These are phyloP conservation scores for Melikaiella ostensackeni DNA, from an alignment of 2,888 invertebrate species.

Conservation along the genomic window DNA sequence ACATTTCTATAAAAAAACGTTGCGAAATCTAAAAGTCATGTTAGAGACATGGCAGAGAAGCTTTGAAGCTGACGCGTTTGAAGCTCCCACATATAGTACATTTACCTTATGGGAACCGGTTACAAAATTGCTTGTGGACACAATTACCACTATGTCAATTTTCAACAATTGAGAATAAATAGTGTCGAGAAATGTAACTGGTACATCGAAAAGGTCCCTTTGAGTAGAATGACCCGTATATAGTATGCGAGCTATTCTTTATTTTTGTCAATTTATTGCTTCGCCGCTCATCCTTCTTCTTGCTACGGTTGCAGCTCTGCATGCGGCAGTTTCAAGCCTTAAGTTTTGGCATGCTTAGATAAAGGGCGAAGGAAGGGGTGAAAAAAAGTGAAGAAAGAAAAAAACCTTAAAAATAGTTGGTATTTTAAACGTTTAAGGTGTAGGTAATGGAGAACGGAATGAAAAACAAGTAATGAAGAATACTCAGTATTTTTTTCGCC, in stretches of 20 bases:
- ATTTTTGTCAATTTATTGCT: conserved; percentile 34
- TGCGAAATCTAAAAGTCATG: too few species aligned
- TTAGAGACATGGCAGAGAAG: too few species aligned
- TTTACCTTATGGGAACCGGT: too few species aligned
- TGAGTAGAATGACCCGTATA: too few species aligned
- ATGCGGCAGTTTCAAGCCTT: conserved; percentile 9
- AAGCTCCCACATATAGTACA: too few species aligned
- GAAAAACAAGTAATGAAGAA: conserved; percentile 2
- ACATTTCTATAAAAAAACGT: too few species aligned
- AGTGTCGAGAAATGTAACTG: too few species aligned
- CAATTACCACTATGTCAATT: too few species aligned
- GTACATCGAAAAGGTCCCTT: too few species aligned
- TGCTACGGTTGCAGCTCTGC: conserved; percentile 9
- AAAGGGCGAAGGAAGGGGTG: neutral
- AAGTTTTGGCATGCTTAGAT: neutral
- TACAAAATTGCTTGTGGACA: too few species aligned
- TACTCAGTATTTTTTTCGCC: conserved; percentile 4
- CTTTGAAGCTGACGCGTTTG: too few species aligned
- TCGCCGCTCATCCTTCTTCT: conserved; percentile 2
- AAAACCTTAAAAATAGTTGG: neutral
- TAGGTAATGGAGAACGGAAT: conserved; percentile 1
- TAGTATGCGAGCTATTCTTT: conserved; percentile 31
- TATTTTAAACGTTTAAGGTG: conserved; percentile 17
- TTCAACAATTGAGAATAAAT: too few species aligned
- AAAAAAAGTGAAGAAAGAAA: neutral